Evolutionary conservation across 1,140 invertebrate species (phyloP).

Genomic region (Eupeodes corollae): DNA sequence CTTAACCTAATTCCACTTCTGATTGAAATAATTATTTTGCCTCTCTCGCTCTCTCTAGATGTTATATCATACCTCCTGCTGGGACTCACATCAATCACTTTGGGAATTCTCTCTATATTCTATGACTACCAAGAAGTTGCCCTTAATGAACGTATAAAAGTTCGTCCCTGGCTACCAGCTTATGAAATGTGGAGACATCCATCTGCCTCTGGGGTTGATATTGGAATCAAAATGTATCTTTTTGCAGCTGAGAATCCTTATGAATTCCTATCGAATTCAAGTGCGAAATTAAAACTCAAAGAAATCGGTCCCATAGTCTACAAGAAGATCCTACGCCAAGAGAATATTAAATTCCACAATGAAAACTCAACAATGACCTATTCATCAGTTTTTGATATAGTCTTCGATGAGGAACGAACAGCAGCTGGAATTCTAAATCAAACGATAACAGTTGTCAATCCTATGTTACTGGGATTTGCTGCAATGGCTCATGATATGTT

Average conservation of each 20-base stretch:
- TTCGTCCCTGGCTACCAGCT: neutral
- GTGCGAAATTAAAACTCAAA: conserved; percentile 39
- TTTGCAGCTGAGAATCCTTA: conserved; percentile 54
- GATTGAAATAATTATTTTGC: too few species aligned
- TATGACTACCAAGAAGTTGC: too few species aligned
- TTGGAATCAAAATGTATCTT: conserved; percentile 47
- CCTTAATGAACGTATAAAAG: neutral
- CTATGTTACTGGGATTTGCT: conserved; percentile 37
- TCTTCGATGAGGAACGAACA: conserved; percentile 44
- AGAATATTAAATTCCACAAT: conserved; percentile 43
- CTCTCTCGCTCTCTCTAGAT: too few species aligned
- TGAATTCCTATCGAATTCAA: conserved; percentile 41
- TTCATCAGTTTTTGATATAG: conserved; percentile 39
- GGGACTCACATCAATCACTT: too few species aligned
- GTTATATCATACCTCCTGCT: too few species aligned
- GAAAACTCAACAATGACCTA: conserved; percentile 46
- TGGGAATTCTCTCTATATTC: too few species aligned
- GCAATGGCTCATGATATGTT: neutral
- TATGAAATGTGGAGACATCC: conserved; percentile 39
- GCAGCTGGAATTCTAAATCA: conserved; percentile 39
- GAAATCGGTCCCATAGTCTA: conserved; percentile 46
- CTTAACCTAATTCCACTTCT: too few species aligned
- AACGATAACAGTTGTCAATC: conserved; percentile 43
- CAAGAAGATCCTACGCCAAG: conserved; percentile 46
- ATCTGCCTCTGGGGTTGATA: conserved; percentile 28